A percentile compares a stretch with the other conserved stretches of the same genome.
Conservation (phyloP, 2,797 vertebrate genomes). For the Fistularia tabacaria region DNA sequence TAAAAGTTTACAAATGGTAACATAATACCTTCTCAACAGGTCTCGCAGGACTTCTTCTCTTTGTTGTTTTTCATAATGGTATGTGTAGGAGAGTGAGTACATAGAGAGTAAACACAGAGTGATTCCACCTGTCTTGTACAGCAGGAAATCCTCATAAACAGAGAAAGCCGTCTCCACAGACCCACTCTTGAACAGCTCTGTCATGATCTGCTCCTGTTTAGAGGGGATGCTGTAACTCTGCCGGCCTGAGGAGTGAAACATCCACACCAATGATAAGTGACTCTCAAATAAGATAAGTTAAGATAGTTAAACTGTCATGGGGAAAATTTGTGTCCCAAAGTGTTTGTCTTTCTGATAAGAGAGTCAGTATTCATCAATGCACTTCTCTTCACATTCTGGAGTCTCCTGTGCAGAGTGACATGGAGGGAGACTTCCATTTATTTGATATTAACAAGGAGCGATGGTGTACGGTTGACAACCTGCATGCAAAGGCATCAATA, state of each 20-base stretch:
- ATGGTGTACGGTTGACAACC: constrained; percentile 90
- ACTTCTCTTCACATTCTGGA: constrained; percentile 76
- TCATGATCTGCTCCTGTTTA: constrained; percentile 83
- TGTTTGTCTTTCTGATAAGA: constrained; percentile 86
- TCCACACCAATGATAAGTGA: neutral
- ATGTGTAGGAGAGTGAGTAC: neutral
- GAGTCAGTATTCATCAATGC: constrained; percentile 76
- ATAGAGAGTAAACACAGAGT: neutral
- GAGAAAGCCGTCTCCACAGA: constrained; percentile 87
- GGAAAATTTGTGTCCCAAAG: constrained; percentile 70
- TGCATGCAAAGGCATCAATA: constrained; percentile 42
- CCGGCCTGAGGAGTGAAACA: constrained; percentile 63
- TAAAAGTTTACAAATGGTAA: too few relatives aligned
- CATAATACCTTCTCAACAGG: too few relatives aligned
- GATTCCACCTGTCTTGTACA: constrained; percentile 84
- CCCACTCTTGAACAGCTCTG: constrained; percentile 87
- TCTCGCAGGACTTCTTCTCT: too few relatives aligned
- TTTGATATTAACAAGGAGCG: constrained; percentile 87
- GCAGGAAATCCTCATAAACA: constrained; percentile 85
- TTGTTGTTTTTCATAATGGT: neutral
- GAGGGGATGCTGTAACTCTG: constrained; percentile 75
- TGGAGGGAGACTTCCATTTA: constrained; percentile 83
- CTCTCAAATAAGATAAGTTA: neutral
- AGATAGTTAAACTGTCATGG: neutral
- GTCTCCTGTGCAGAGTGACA: constrained; percentile 82